These are phyloP conservation scores for Lethenteron camtschaticum DNA, from an alignment of 2,113 vertebrate genomes.

Conservation along the genomic window DNA sequence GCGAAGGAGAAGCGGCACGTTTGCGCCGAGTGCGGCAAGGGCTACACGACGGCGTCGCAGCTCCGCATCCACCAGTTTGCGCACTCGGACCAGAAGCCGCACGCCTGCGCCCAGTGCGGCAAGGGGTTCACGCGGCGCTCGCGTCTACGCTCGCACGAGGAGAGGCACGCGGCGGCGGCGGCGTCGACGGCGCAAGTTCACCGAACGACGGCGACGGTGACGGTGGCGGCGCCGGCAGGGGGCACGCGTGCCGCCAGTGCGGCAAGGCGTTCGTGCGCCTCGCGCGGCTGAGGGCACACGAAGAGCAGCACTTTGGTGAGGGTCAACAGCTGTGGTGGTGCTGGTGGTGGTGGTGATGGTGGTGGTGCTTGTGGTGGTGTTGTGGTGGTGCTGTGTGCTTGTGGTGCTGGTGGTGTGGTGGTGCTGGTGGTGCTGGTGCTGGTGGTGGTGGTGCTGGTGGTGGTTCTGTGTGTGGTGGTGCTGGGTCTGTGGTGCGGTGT, in stretches of 20 bases:
- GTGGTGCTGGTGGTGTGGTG: too few relatives aligned
- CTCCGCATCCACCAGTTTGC: neutral
- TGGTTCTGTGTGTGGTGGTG: too few relatives aligned
- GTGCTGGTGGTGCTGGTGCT: too few relatives aligned
- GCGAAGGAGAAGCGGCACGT: neutral
- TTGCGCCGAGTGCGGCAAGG: neutral
- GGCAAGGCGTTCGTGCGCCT: neutral
- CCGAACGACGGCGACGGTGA: neutral
- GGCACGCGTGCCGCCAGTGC: neutral
- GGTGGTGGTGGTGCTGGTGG: too few relatives aligned
- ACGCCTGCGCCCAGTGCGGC: neutral
- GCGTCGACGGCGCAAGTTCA: neutral
- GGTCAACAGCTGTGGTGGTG: too few relatives aligned
- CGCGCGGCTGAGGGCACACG: neutral
- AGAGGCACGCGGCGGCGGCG: constrained; percentile 6
- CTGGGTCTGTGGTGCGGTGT: too few relatives aligned
- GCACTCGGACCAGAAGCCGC: neutral
- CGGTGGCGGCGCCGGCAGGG: neutral
- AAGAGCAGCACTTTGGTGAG: too few relatives aligned
- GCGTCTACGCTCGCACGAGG: neutral
- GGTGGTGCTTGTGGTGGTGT: too few relatives aligned
- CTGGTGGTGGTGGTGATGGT: too few relatives aligned
- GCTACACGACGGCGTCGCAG: neutral
- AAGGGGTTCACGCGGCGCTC: neutral
- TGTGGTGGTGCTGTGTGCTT: too few relatives aligned